A percentile compares a stretch with the other conserved stretches of the same genome.
These are phyloP conservation scores for Carollia perspicillata DNA, from an alignment of 2,113 vertebrate species.

Conservation along the genomic window DNA sequence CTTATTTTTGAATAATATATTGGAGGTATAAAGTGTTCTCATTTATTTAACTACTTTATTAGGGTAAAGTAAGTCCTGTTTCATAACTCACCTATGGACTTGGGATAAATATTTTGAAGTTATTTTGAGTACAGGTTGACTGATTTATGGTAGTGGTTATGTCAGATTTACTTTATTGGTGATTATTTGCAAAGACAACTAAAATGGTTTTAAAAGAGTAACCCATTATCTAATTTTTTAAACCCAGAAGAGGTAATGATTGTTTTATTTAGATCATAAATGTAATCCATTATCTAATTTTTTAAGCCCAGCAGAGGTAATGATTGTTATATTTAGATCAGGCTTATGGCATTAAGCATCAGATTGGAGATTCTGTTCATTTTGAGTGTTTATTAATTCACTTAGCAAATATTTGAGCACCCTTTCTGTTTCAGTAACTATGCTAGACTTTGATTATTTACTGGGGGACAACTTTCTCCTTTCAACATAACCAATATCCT, in stretches of 20 bases:
- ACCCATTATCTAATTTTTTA: not conserved
- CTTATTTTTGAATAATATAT: not conserved
- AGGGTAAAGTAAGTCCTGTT: not conserved
- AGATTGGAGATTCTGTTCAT: not conserved
- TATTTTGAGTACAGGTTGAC: not conserved
- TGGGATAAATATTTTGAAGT: constrained; percentile 1
- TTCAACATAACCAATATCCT: not conserved
- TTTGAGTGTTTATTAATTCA: constrained; percentile 36
- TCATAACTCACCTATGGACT: not conserved
- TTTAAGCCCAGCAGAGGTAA: not conserved
- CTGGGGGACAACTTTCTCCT: not conserved
- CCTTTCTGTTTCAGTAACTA: not conserved
- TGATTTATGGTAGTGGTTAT: not conserved
- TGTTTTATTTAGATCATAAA: constrained; percentile 22
- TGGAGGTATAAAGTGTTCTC: not conserved
- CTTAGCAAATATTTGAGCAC: not conserved
- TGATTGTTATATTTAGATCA: constrained; percentile 15
- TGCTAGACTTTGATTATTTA: not conserved
- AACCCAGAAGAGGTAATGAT: not conserved
- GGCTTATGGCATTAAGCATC: not conserved
- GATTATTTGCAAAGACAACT: not conserved
- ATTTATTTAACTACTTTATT: not conserved
- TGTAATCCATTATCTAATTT: not conserved
- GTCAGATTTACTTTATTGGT: not conserved
- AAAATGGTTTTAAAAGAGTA: not conserved